These are phyloP conservation scores for Nipponia nippon DNA, from an alignment of 2,113 vertebrate species.

Conservation along the genomic window DNA sequence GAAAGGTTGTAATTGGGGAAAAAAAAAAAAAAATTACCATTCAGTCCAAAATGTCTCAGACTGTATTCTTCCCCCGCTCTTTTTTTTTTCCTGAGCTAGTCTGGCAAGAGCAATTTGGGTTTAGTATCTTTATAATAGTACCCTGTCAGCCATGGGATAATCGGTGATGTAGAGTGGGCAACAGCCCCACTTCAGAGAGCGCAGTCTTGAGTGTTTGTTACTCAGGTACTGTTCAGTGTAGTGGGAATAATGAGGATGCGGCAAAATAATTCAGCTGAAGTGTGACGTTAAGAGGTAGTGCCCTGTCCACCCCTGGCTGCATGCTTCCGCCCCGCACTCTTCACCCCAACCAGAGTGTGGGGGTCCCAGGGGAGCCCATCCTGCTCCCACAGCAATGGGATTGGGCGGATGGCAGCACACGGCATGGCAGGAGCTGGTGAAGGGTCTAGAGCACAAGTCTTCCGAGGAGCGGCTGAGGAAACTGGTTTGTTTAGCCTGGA, in stretches of 20 bases:
- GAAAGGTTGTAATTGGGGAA: not conserved
- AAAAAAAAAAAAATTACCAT: not conserved
- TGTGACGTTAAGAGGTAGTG: accelerated
- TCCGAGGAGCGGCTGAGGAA: not conserved
- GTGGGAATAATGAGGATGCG: not conserved
- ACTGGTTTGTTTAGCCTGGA: not conserved
- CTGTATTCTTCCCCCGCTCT: not conserved
- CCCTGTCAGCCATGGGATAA: not conserved
- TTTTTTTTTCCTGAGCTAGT: not conserved
- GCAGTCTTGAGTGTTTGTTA: not conserved
- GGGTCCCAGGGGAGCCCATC: accelerated
- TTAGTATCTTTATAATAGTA: not conserved
- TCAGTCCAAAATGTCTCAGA: not conserved
- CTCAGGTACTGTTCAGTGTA: not conserved
- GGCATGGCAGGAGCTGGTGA: not conserved
- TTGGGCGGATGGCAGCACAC: not conserved
- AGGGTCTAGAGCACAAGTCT: not conserved
- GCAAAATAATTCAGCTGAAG: not conserved
- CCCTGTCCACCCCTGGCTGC: not conserved
- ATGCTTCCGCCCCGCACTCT: accelerated
- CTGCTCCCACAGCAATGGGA: not conserved
- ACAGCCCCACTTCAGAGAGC: not conserved
- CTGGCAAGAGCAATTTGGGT: not conserved
- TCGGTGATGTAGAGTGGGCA: not conserved
- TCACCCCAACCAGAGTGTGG: accelerated